These are phyloP conservation scores for Paedocypris micromegethes DNA, from an alignment of 2,797 vertebrate species.

Conservation along the genomic window DNA sequence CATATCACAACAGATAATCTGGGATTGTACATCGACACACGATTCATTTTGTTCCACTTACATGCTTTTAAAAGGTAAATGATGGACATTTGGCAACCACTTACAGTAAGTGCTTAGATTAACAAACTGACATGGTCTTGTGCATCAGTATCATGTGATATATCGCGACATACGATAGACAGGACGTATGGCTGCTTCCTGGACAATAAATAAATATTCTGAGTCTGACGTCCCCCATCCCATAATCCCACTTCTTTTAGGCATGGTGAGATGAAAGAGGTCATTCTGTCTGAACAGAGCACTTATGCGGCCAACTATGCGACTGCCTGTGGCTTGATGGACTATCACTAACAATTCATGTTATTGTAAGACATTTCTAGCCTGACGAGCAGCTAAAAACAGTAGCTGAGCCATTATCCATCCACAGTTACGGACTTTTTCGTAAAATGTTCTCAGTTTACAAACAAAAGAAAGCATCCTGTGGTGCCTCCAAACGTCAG, in stretches of 20 bases:
- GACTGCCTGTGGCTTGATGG: slow-evolving; percentile 18
- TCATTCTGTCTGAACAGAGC: slow-evolving; percentile 21
- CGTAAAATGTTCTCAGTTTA: not conserved
- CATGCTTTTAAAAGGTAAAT: slow-evolving; percentile 15
- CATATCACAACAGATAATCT: slow-evolving; percentile 2
- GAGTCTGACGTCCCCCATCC: not conserved
- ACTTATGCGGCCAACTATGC: slow-evolving; percentile 7
- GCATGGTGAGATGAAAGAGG: slow-evolving; percentile 6
- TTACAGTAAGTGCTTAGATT: slow-evolving; percentile 27
- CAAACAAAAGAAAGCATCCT: not conserved
- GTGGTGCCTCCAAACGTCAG: not conserved
- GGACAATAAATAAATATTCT: slow-evolving; percentile 15
- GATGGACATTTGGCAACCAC: slow-evolving; percentile 8
- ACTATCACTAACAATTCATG: slow-evolving; percentile 16
- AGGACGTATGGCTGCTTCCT: not conserved
- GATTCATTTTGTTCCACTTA: slow-evolving; percentile 1
- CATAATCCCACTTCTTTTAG: slow-evolving; percentile 19
- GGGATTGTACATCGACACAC: slow-evolving; percentile 3
- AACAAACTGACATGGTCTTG: slow-evolving; percentile 9
- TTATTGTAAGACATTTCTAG: slow-evolving; percentile 6
- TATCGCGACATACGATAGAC: slow-evolving; percentile 2
- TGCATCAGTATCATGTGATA: slow-evolving; percentile 1
- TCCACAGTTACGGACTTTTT: not conserved
- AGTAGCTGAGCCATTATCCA: slow-evolving; percentile 13
- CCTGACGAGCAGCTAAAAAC: slow-evolving; percentile 14